Base-by-base conservation (phyloP, 2,888 invertebrate species). In the Nomada goodeniana region DNA sequence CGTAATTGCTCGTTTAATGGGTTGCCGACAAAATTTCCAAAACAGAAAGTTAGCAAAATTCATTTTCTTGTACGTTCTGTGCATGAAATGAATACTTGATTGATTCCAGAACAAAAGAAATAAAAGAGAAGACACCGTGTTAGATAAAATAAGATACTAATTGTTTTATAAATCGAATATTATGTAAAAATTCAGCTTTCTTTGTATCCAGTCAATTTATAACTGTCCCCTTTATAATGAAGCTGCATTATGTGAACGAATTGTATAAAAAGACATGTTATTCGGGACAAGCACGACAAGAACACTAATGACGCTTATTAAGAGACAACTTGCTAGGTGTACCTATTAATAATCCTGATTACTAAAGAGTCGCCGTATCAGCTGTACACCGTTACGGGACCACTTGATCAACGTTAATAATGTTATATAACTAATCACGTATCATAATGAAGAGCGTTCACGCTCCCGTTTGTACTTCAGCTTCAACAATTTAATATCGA, bases 391-490 rank as follows among this genome's bases (percentile, higher is more conserved):
- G 57, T 74, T 74, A 74, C 55, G 42, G 13, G 42, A 15, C 44
- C 42, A 44, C 52, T 71, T 60, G 70, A 73, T 68, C 59, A 83
- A 83, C 77, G 68, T 85, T 83, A 86, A 86, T 83, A 79, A 86
- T 79, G 80, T 74, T 80, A 83, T 86, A 83, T 76, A 84, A 81
- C 78, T 79, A 83, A 83, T 86, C 86, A 76, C 64, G 63, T 75
- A 70, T 81, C 74, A 71, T 78, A 72, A 78, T 72, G 53, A 64
- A 71, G 61, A 68, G 57, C 74, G 73, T 42, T 68, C 61, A 71
- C 53, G 61, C 47, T 70, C 52, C 36, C 71, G 73, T 75, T 85
- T 83, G 76, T 76, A 36, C 74, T 47, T 67, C 69, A 68, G 59
- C 64, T 60, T 57, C 29, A 57, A 50, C 61, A 29, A 68, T 70